Percentiles rank a stretch among this genome's conserved stretches.
phyloP scores from a whole-genome alignment of 2,888 invertebrate species.

The Palloptera scutellata region DNA sequence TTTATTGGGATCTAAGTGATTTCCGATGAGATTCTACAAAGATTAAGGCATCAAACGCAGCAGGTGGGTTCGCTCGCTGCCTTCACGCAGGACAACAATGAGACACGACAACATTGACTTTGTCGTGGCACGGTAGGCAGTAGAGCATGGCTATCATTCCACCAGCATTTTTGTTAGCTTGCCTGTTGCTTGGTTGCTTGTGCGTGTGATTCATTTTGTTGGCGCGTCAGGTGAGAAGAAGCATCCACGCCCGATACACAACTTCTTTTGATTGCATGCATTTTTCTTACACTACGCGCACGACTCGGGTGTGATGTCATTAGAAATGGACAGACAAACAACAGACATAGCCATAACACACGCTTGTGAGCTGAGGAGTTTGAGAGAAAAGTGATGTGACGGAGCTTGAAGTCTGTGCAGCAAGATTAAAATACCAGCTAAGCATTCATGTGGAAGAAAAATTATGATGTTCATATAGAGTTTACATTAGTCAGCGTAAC shows the following conservation, averaged over 20 bases:
- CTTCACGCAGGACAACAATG: constrained; percentile 1
- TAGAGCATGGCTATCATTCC: neutral
- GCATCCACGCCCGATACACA: constrained; percentile 32
- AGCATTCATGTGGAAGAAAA: constrained; percentile 7
- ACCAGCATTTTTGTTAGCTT: constrained; percentile 6
- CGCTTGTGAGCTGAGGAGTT: constrained; percentile 40
- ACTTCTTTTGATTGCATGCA: constrained; percentile 1
- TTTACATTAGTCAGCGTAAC: no score
- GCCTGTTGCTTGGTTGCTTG: constrained; percentile 41
- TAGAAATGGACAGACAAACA: constrained; percentile 39
- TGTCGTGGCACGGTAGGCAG: neutral
- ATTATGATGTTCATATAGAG: no score
- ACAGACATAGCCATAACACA: no score
- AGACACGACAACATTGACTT: neutral
- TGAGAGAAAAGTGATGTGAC: constrained; percentile 10
- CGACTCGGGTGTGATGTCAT: constrained; percentile 52
- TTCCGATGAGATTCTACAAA: constrained; percentile 62
- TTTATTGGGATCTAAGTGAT: constrained; percentile 65
- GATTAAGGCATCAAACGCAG: constrained; percentile 61
- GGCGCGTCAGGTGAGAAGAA: constrained; percentile 61
- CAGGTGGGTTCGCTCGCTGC: constrained; percentile 48
- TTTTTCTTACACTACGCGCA: neutral
- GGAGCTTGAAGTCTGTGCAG: constrained; percentile 7
- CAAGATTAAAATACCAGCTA: constrained; percentile 22
- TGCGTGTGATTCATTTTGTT: constrained; percentile 52